A percentile compares a stretch with the other conserved stretches of the same genome.
Conservation (phyloP, 1,140 invertebrate species). For the Drosophila punjabiensis region DNA sequence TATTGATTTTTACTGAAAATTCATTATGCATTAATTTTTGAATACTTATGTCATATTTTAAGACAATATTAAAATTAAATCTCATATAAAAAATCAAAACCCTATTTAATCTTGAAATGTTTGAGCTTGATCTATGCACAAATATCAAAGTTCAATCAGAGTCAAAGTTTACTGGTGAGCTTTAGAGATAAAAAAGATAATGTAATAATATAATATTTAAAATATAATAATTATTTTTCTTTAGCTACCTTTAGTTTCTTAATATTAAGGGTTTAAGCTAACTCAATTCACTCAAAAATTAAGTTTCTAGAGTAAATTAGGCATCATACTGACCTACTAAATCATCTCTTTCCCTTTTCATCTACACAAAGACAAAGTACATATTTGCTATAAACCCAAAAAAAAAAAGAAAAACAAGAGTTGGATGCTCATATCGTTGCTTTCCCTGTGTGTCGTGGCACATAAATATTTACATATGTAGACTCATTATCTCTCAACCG, state of each 20-base stretch:
- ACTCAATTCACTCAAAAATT: not conserved
- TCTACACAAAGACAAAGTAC: not conserved
- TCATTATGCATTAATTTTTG: too few relatives aligned
- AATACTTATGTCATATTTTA: too few relatives aligned
- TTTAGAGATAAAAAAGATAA: not conserved
- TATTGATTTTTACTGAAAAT: too few relatives aligned
- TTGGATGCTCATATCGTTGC: not conserved
- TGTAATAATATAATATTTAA: not conserved
- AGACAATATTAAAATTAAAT: too few relatives aligned
- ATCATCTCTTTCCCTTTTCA: not conserved
- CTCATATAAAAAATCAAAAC: too few relatives aligned
- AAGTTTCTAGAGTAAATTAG: not conserved
- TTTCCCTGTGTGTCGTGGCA: not conserved
- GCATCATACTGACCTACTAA: not conserved
- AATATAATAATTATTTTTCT: not conserved
- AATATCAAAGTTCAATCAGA: too few relatives aligned
- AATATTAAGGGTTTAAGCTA: not conserved
- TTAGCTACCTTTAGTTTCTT: not conserved
- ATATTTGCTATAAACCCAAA: not conserved
- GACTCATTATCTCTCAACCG: slow-evolving; percentile 32
- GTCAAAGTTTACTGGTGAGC: not conserved
- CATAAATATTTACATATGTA: slow-evolving; percentile 40
- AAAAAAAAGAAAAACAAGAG: not conserved
- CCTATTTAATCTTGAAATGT: too few relatives aligned
- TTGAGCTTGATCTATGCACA: too few relatives aligned